These are phyloP conservation scores for Calliopsis andreniformis DNA, from an alignment of 1,140 invertebrate species.

Conservation along the genomic window DNA sequence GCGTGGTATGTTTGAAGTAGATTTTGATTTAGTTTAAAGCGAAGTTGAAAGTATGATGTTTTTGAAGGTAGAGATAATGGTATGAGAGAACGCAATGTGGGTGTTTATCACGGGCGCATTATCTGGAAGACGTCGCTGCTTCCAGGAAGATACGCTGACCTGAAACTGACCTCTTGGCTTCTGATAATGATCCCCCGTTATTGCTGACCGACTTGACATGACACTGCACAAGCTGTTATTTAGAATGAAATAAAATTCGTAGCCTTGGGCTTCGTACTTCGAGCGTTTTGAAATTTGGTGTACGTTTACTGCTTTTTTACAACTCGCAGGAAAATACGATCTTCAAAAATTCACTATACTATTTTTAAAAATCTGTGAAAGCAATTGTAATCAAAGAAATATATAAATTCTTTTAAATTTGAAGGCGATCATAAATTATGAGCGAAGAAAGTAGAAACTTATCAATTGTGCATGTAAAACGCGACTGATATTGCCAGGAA, in stretches of 20 bases:
- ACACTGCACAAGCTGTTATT: neutral
- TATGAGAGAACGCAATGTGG: neutral
- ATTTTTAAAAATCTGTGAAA: no score
- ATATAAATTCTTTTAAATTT: no score
- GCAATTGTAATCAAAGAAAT: no score
- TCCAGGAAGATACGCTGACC: conserved; percentile 45
- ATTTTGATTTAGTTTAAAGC: no score
- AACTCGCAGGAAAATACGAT: neutral
- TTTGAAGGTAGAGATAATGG: neutral
- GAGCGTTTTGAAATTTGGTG: neutral
- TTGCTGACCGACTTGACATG: neutral
- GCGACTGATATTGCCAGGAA: no score
- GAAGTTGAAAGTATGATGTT: no score
- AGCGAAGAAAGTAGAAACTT: no score
- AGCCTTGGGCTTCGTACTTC: neutral
- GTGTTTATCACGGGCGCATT: conserved; percentile 33
- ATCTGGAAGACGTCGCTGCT: conserved; percentile 34
- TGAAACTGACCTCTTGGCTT: conserved; percentile 47
- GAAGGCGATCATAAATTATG: no score
- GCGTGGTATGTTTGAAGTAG: no score
- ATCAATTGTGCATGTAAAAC: no score
- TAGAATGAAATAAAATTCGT: conserved; percentile 17
- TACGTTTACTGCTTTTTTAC: neutral
- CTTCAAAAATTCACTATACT: no score
- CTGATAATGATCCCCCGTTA: conserved; percentile 34